Evolutionary conservation across 2,797 vertebrate species (phyloP), one percentile per base, ranked within the genome.

Genomic region (Premnoplex brunnescens): DNA sequence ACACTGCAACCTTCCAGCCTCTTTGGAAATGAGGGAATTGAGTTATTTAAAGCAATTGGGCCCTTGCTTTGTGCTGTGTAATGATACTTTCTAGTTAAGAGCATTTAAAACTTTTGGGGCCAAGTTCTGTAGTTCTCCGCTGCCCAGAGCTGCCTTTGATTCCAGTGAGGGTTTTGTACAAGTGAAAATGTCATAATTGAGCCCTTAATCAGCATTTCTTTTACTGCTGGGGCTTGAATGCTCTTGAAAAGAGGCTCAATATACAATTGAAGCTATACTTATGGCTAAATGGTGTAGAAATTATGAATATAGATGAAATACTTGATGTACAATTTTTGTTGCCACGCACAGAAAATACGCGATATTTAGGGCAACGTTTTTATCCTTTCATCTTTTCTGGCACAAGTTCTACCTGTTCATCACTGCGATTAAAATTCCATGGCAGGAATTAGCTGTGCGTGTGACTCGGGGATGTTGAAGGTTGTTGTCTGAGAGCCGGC

Each of bases 161-260:
- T 90, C 78, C 59, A 84, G 39, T 0, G 3, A 84, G 85, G 74
- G 67, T 66, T 96, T 93, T 96, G 43, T 90, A 71, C 54, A 26
- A 93, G 63, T 69, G 78, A 79, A 91, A 94, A 95, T 2, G 13
- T 43, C 56, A 88, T 88, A 93, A 95, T 76, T 95, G 85, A 88
- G 89, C 69, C 52, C 93, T 95, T 91, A 89, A 95, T 97, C 94
- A 94, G 89, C 92, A 95, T 84, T 95, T 96, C 87, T 95, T 96
- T 91, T 87, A 91, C 91, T 95, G 93, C 90, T 83, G 75, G 36
- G 67, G 60, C 62, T 91, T 91, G 78, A 95, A 93, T 74, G 56
- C 68, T 73, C 93, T 88, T 85, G 75, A 91, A 30, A 88, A 95
- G 91, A 95, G 82, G 60, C 59, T 92, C 37, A 62, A 67, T 66